A percentile compares a stretch with the other conserved stretches of the same genome.
These are phyloP conservation scores for Natator depressus DNA, from an alignment of 2,113 vertebrate species.

Conservation along the genomic window DNA sequence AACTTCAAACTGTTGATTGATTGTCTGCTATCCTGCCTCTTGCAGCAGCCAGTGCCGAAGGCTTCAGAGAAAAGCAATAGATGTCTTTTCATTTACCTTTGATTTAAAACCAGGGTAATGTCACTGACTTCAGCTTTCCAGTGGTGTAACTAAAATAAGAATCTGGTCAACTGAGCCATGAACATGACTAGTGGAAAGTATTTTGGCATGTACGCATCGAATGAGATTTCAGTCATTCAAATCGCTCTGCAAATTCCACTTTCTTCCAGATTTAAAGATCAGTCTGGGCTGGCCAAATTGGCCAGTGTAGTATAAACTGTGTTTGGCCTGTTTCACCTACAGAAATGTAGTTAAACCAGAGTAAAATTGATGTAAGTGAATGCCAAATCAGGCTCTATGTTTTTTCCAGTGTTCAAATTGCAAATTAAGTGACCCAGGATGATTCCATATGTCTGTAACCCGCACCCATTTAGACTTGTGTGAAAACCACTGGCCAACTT, in stretches of 20 bases:
- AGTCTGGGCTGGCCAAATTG: background rate
- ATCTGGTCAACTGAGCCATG: background rate
- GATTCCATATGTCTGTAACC: background rate
- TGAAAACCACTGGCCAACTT: rapidly evolving
- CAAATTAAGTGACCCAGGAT: background rate
- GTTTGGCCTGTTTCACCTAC: slow-evolving; percentile 31
- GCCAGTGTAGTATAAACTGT: slow-evolving; percentile 26
- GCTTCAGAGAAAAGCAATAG: rapidly evolving
- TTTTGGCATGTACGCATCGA: background rate
- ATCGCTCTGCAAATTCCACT: slow-evolving; percentile 2
- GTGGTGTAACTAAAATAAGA: background rate
- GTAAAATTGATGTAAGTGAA: background rate
- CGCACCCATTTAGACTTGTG: rapidly evolving
- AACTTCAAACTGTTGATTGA: background rate
- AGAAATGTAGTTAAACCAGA: background rate
- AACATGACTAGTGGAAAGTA: background rate
- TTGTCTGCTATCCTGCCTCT: background rate
- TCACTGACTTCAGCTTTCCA: background rate
- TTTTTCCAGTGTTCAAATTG: background rate
- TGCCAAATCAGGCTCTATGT: background rate
- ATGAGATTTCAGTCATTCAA: background rate
- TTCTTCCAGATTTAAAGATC: background rate
- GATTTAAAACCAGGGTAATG: background rate
- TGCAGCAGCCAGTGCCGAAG: rapidly evolving
- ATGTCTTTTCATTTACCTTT: background rate